Evolutionary conservation across 2,113 vertebrate genomes (phyloP), one percentile per base, ranked within the genome.

Genomic region (Gracilinanus agilis): DNA sequence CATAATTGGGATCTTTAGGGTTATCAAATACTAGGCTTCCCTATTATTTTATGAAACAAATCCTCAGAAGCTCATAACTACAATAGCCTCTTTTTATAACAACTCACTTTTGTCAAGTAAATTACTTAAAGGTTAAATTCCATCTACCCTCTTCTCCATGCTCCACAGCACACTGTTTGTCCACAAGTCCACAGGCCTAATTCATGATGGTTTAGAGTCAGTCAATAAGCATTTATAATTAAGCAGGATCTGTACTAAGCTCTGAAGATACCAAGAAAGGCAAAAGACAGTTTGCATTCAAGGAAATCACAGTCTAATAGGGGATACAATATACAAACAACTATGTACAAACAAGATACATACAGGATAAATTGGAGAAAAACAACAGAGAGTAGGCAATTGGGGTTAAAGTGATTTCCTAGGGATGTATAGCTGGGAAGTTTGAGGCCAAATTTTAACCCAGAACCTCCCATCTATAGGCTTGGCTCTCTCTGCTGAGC

Each of bases 81-180:
- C 61, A 67, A 34, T 5, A 16, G 61, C 12, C 29, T 67, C 12
- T 5, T 34, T 67, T 67, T 67, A n/a, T 12, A 29, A 61, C 11
- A 34, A 67, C 61, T 67, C 3, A n/a, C 3, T 34, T 67, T 67
- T 67, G 61, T 93, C 88, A 83, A 34, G 19, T 89, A 40, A 91
- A 61, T 55, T 7, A 49, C 24, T 88, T 58, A 92, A 95, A 58
- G 53, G 88, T 96, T n/a, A n/a, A n/a, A n/a, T n/a, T n/a, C n/a
- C n/a, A n/a, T n/a, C n/a, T n/a, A n/a, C n/a, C n/a, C n/a, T n/a
- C n/a, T n/a, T n/a, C n/a, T n/a, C n/a, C n/a, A n/a, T n/a, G n/a
- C 21, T 95, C 89, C 23, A 54, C 5, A 10, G 54, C 49, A 53
- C 34, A 67, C 90, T 95, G n/a, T 93, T 92, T 90, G 89, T 58